A percentile compares a stretch with the other conserved stretches of the same genome.
These are phyloP conservation scores for Cottus gobio DNA, from an alignment of 2,113 vertebrate species.

Conservation along the genomic window DNA sequence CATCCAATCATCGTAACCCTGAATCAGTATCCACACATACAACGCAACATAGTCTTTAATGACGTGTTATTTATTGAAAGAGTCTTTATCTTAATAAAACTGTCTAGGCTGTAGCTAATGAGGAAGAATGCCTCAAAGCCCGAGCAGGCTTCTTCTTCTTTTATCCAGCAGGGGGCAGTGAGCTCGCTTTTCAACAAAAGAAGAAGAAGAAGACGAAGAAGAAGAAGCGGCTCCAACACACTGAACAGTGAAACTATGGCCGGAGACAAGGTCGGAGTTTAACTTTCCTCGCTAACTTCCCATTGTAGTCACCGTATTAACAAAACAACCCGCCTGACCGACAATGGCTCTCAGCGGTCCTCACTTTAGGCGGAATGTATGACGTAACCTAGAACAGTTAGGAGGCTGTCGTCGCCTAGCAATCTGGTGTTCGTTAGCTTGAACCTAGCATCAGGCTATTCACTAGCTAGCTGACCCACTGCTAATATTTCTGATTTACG, in stretches of 20 bases:
- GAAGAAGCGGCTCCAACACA: background rate
- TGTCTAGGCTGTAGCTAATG: too few species aligned
- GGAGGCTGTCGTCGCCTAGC: background rate
- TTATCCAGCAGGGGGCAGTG: slow-evolving; percentile 29
- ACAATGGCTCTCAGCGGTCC: background rate
- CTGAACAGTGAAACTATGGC: slow-evolving; percentile 62
- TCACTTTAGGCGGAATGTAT: background rate
- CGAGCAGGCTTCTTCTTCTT: accelerated
- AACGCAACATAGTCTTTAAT: background rate
- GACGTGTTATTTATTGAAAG: background rate
- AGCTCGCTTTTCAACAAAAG: background rate
- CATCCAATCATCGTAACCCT: background rate
- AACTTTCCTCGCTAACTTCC: background rate
- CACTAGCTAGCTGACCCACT: background rate
- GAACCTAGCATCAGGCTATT: background rate
- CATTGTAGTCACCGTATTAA: background rate
- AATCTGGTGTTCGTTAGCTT: background rate
- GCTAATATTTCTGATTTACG: background rate
- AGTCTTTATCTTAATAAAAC: background rate
- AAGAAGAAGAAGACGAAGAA: background rate
- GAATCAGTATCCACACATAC: background rate
- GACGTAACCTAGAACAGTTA: background rate
- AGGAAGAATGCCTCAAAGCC: background rate
- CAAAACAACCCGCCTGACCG: background rate
- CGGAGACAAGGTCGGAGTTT: slow-evolving; percentile 77